A percentile compares a stretch with the other conserved stretches of the same genome.
phyloP scores from a whole-genome alignment of 2,797 vertebrate species.

The Eulemur albifrons region DNA sequence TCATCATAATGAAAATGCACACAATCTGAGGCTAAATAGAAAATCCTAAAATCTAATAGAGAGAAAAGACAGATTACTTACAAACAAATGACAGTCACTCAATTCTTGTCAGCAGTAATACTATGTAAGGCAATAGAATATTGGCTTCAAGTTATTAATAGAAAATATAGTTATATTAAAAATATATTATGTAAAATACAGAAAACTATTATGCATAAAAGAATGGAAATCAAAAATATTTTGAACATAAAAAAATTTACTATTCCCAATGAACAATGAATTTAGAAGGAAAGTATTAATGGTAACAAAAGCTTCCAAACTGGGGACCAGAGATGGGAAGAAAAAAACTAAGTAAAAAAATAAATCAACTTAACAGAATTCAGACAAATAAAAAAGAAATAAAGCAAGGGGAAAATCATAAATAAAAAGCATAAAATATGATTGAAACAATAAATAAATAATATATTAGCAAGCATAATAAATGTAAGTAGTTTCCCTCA shows the following conservation, averaged over 20 bases:
- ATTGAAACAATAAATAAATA: neutral
- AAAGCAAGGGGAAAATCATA: neutral
- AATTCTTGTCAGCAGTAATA: neutral
- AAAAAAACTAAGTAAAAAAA: neutral
- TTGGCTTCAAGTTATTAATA: neutral
- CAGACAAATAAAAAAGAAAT: neutral
- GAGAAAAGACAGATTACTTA: neutral
- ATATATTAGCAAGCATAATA: neutral
- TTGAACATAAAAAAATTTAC: neutral
- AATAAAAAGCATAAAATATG: neutral
- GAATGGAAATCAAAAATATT: neutral
- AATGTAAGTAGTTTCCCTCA: neutral
- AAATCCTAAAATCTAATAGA: neutral
- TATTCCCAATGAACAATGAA: neutral
- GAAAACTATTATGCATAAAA: neutral
- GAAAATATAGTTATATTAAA: neutral
- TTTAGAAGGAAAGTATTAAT: neutral
- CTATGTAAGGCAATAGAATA: neutral
- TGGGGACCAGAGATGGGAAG: no score
- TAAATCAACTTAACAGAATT: neutral
- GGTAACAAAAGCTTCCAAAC: neutral
- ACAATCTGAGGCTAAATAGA: neutral
- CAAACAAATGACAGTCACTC: neutral
- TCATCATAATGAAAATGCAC: neutral
- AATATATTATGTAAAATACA: neutral